Base-by-base conservation (phyloP, 2,113 vertebrate species). In the Rhegmatorhina hoffmannsi region DNA sequence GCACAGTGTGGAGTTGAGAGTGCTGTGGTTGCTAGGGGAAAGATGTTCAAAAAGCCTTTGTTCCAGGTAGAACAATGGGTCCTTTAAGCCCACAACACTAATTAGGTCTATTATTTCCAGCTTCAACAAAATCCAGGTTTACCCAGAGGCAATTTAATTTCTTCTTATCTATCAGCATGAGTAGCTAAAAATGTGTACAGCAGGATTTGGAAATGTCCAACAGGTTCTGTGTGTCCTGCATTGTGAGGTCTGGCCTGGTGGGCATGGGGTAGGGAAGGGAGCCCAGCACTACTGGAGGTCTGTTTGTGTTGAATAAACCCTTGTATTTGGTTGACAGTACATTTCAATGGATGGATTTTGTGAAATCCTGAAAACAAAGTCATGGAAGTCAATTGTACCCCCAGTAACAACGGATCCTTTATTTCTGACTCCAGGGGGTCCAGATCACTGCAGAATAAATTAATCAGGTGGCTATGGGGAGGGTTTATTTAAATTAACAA, bases 1-100 rank as follows among this genome's bases (percentile, higher is more conserved):
- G 64, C n/a, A 14, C 4, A 17, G 33, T 68, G 17, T 38, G 50
- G 59, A 87, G 64, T 77, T 93, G 26, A 82, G 73, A 92, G 40
- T 60, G 11, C n/a, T 14, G 3, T 36, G 68, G 94, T 93, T 95
- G 87, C 95, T 83, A 94, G 13, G 64, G 50, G 23, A 72, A 93
- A 82, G 53, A 31, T 64, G 68, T 29, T 81, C 62, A 67, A 92
- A 93, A 38, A 64, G 26, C 36, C 24, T 89, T 94, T 89, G 33
- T 77, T 96, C 59, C 40, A 64, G 43, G 40, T 70, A 92, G 55
- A 92, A 93, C 64, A 92, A 89, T 67, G 8, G 23, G 8, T 40
- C 46, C 52, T 93, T 93, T 89, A 88, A 88, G 17, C 70, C 44
- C 40, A 55, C 34, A 74, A 53, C 16, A 82, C 13, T 74, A 93